Evolutionary conservation across 2,797 vertebrate genomes (phyloP).

Genomic region (Sarcoramphus papa): DNA sequence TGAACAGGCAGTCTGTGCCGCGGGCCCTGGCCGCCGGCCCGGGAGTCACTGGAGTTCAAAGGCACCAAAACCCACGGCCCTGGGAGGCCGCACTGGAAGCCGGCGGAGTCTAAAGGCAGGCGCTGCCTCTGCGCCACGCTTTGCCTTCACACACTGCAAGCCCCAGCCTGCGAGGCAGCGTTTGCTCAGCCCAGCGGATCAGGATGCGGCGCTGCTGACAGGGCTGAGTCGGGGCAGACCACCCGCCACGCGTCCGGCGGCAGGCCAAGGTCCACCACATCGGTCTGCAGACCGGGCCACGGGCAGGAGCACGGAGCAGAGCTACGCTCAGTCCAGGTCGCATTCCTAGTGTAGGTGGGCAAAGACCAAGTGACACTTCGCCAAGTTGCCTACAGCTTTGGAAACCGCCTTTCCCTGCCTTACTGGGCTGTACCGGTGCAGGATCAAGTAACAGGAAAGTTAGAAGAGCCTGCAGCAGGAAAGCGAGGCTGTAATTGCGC

Average conservation of each 20-base stretch:
- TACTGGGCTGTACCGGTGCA: background rate
- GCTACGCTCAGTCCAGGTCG: background rate
- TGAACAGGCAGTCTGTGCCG: background rate
- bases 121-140: fast-evolving
- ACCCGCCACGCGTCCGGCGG: fast-evolving
- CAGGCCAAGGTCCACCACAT: background rate
- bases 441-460: background rate
- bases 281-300: fast-evolving
- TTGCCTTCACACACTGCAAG: fast-evolving
- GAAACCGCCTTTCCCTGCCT: background rate
- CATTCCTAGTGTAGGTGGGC: background rate
- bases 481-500: background rate
- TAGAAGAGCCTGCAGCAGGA: background rate
- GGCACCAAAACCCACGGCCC: background rate
- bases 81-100: fast-evolving
- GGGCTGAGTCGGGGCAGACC: background rate
- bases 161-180: fast-evolving
- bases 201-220: fast-evolving
- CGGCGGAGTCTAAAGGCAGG: background rate
- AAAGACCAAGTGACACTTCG: background rate
- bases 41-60: background rate
- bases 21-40: fast-evolving
- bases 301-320: background rate
- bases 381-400: background rate
- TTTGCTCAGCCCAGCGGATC: background rate